Percentiles rank a stretch among this genome's conserved stretches.
Evolutionary conservation across 2,113 vertebrate genomes (phyloP).

Genomic region (Scortum barcoo): DNA sequence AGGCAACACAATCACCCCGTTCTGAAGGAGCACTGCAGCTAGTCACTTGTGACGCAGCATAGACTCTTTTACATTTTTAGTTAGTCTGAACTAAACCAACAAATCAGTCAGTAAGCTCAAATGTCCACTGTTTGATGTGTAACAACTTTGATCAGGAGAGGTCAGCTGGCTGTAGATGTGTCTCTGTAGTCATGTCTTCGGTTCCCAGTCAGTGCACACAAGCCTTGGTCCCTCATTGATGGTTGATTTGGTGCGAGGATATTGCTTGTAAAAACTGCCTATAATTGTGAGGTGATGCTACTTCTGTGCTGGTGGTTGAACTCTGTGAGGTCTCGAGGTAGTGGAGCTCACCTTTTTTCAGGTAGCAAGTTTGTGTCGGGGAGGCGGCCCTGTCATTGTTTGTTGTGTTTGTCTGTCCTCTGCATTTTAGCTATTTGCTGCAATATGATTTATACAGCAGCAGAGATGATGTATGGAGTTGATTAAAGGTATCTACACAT

Average conservation of each 20-base stretch:
- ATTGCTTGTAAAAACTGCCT: neutral
- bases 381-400: neutral
- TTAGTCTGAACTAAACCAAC: neutral
- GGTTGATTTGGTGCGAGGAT: neutral
- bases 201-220: neutral
- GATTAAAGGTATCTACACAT: neutral
- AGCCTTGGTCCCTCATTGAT: neutral
- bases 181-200: neutral
- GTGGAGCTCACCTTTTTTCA: neutral
- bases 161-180: neutral
- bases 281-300: neutral
- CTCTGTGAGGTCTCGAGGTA: neutral
- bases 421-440: neutral
- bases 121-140: conserved; percentile 16
- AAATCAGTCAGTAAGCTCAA: conserved; percentile 8
- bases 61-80: too few species aligned
- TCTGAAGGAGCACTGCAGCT: too few species aligned
- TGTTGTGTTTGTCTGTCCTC: neutral
- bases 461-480: neutral
- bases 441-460: neutral
- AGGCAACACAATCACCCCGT: too few species aligned
- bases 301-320: neutral
- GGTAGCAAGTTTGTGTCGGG: neutral
- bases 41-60: too few species aligned
- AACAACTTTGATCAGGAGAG: conserved; percentile 23